Evolutionary conservation across 1,140 invertebrate genomes (phyloP).

Genomic region (Melitaea cinxia): DNA sequence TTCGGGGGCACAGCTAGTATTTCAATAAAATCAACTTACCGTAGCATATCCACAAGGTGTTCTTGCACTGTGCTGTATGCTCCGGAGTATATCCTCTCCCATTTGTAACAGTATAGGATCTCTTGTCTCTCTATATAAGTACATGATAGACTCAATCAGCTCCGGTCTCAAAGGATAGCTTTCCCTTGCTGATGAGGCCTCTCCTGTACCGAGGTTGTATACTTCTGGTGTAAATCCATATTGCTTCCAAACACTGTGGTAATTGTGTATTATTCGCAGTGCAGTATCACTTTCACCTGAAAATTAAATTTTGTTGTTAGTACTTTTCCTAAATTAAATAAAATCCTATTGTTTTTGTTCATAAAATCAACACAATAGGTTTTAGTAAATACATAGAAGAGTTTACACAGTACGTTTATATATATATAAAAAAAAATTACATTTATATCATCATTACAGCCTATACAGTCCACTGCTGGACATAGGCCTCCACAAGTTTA

Average conservation of each 20-base stretch:
- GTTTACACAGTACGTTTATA: no score
- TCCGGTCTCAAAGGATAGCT: slow-evolving; percentile 98
- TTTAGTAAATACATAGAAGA: no score
- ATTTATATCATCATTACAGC: no score
- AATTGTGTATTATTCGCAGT: slow-evolving; percentile 96
- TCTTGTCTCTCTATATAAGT: slow-evolving; percentile 95
- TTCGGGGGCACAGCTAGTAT: no score
- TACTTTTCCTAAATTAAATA: no score
- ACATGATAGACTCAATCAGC: slow-evolving; percentile 98
- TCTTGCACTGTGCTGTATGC: slow-evolving; percentile 93
- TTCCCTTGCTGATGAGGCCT: slow-evolving; percentile 92
- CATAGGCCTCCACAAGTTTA: no score
- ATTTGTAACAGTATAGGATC: slow-evolving; percentile 96
- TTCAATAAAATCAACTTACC: slow-evolving; percentile 80
- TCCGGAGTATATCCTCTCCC: slow-evolving; percentile 93
- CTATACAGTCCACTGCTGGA: no score
- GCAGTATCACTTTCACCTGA: slow-evolving; percentile 94
- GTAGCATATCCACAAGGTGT: slow-evolving; percentile 99
- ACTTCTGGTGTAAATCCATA: slow-evolving; percentile 99
- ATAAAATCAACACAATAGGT: no score
- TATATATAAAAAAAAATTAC: no score
- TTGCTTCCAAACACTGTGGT: slow-evolving; percentile 97
- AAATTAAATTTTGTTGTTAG: not conserved
- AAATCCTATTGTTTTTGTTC: no score
- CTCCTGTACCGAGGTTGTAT: slow-evolving; percentile 95